Evolutionary conservation across 2,888 invertebrate species (phyloP).

Genomic region (Epistrophe grossulariae): DNA sequence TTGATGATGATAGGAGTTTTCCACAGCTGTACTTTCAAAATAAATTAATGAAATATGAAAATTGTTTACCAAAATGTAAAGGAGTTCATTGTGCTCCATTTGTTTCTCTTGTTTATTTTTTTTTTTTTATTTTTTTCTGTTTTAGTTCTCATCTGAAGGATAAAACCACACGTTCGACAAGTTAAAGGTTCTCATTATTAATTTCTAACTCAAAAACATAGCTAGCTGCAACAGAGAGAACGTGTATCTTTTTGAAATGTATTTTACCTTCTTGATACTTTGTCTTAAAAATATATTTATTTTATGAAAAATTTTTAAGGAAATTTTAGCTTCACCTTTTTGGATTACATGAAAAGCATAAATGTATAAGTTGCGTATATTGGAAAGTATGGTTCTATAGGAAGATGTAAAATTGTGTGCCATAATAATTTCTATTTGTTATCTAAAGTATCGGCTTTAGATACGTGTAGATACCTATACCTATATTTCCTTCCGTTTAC

Average conservation of each 20-base stretch:
- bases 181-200: neutral
- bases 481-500: slow-evolving; percentile 16
- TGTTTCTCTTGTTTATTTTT: too few relatives aligned
- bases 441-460: neutral
- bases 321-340: neutral
- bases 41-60: too few relatives aligned
- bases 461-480: slow-evolving; percentile 1
- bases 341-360: neutral
- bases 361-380: too few relatives aligned
- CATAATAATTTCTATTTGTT: neutral
- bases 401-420: neutral
- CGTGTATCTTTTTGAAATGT: too few relatives aligned
- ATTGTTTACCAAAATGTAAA: too few relatives aligned
- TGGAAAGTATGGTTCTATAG: neutral
- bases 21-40: too few relatives aligned
- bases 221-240: too few relatives aligned
- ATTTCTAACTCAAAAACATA: neutral
- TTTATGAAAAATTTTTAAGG: neutral
- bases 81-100: too few relatives aligned
- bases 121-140: too few relatives aligned
- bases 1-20: too few relatives aligned
- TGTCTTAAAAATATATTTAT: neutral
- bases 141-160: too few relatives aligned
- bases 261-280: neutral
- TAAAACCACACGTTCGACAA: too few relatives aligned